Base-by-base conservation (phyloP, 2,888 invertebrate species). In the Caenorhabditis afra region DNA sequence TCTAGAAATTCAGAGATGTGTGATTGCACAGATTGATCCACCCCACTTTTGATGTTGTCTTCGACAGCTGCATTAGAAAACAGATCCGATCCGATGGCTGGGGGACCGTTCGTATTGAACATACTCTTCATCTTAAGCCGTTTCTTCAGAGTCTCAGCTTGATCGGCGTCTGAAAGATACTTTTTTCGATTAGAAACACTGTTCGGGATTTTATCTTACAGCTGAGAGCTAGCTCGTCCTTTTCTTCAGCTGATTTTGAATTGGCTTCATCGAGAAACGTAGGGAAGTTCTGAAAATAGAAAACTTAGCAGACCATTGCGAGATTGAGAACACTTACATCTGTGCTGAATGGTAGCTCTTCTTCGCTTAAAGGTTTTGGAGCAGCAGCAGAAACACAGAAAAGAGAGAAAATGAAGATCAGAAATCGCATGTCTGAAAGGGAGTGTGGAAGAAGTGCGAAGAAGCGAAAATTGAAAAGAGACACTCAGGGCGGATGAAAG, bases 391-490 rank as follows among this genome's bases (percentile, higher is more conserved):
- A 59, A 12, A 52, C 22, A 35, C 50, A 44, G 41, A 66, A 74
- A 39, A 53, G 4, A 3, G 29, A 44, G 23, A 52, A 41, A 29
- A 74, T 20, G 45, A 74, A 23, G 23, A 74, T 66, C 57, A 73
- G 52, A 66, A 66, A 61, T 57, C 61, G 66, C 66, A 65, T 66
- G 37, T 74, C 74, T 74, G 61, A 74, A 74, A 74, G 66, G 66
- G 65, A 65, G 66, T 66, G 73, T 73, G 64, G 47, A 58, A 45
- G 58, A 58, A 58, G 41, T 65, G 64, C 58, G 62, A 64, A 61
- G 49, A 64, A 57, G 52, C 44, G 55, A 37, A 47, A 74, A 74
- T 59, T 49, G 52, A 65, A 74, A 70, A 61, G 65, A 74, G 74
- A 55, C 66, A 74, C 65, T 73, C 59, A 47, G 58, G 53, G 74